Base-by-base conservation (phyloP, 2,113 vertebrate species). In the Callithrix jacchus region DNA sequence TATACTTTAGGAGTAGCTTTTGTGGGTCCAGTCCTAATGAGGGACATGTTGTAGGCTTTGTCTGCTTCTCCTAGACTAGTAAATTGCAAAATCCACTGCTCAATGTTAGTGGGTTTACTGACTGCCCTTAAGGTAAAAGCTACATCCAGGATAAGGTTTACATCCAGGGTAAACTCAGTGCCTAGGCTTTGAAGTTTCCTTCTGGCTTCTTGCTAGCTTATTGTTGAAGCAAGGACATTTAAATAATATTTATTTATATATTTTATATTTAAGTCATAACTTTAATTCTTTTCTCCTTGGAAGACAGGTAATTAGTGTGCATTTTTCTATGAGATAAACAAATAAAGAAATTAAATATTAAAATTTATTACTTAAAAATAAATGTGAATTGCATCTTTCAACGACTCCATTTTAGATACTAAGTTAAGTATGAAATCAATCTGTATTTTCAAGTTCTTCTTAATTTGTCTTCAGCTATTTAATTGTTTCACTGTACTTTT, bases 291-390 rank as follows among this genome's bases (percentile, higher is more conserved):
- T 66, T 56, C 6, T 93, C 45, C 92, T 49, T 27, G 32, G 21
- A 79, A 68, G 16, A 66, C 2, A 14, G 5, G 23, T 54, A 70
- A 37, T 83, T 58, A 42, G 5, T 30, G 10, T 52, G 11, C 23
- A 30, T 79, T 92, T 93, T 95, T 45, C 42, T 61, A n/a, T 42
- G 58, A 77, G 12, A 49, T 18, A 92, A 91, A 77, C 80, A 35
- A 84, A 30, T 32, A 61, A n/a, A 32, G 87, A 86, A 68, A 74
- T 79, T 71, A 37, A 49, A 42, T 42, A 94, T 56, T 89, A 54
- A 81, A 89, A 49, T 21, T 61, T 73, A 2, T 49, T 64, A 4
- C n/a, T 54, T 35, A 32, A 12, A 94, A 71, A 79, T 17, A 83
- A 23, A 56, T 35, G 27, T 42, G 47, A 91, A 56, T 2, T n/a